Evolutionary conservation across 2,888 invertebrate genomes (phyloP).

Genomic region (Aporophyla nigra): DNA sequence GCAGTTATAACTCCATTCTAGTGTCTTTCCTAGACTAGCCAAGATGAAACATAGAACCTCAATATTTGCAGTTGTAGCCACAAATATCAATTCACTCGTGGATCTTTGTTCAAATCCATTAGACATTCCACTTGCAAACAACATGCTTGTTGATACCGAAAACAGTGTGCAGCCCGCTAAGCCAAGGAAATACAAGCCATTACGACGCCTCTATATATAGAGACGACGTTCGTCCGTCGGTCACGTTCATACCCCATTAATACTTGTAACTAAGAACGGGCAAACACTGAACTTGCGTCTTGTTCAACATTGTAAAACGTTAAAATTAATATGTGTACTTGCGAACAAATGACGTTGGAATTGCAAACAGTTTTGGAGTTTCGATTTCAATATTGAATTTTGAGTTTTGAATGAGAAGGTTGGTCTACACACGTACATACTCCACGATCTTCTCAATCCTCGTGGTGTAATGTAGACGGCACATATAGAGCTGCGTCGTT

Average conservation of each 20-base stretch:
- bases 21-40: not conserved
- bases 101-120: constrained; percentile 41
- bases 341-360: constrained; percentile 24
- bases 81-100: constrained; percentile 11
- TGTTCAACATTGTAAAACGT: constrained; percentile 52
- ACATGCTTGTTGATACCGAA: constrained; percentile 48
- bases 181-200: constrained; percentile 81
- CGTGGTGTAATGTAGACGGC: too few relatives aligned
- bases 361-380: constrained; percentile 33
- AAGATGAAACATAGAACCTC: not conserved
- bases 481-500: too few relatives aligned
- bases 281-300: constrained; percentile 64
- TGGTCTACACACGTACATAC: too few relatives aligned
- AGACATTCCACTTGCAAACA: constrained; percentile 48
- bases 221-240: constrained; percentile 76
- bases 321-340: constrained; percentile 52
- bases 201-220: constrained; percentile 80
- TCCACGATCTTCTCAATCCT: too few relatives aligned
- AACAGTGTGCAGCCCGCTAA: constrained; percentile 58
- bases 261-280: constrained; percentile 79
- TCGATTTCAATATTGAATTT: constrained; percentile 38
- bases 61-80: not conserved
- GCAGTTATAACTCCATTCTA: not conserved
- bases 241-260: constrained; percentile 83
- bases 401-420: not conserved